Conservation (phyloP, 2,888 invertebrate species). For the Seira sanloemensis region DNA sequence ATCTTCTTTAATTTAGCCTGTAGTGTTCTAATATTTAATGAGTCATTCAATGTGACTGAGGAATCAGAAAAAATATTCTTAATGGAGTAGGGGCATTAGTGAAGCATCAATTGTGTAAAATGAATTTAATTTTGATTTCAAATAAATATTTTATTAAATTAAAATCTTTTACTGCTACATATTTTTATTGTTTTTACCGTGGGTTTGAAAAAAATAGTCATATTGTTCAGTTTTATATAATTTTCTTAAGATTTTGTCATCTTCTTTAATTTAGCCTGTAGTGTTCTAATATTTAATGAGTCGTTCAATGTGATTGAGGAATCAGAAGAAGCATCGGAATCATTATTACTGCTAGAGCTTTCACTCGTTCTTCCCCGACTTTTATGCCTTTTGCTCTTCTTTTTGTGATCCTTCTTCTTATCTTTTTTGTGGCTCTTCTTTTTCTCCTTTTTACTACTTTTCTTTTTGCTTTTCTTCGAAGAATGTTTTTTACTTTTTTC, state of each 20-base stretch:
- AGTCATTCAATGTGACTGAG: slow-evolving; percentile 64
- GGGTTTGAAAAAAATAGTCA: too few relatives aligned
- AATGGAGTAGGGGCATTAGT: too few relatives aligned
- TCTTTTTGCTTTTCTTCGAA: slow-evolving; percentile 53
- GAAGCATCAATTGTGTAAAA: not conserved
- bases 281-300: slow-evolving; percentile 66
- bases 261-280: slow-evolving; percentile 68
- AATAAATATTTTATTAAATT: too few relatives aligned
- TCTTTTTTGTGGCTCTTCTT: slow-evolving; percentile 54
- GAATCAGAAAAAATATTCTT: slow-evolving; percentile 70
- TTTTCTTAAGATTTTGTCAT: slow-evolving; percentile 65
- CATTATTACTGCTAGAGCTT: slow-evolving; percentile 42
- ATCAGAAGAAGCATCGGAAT: slow-evolving; percentile 45
- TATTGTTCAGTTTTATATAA: too few relatives aligned
- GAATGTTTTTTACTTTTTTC: slow-evolving; percentile 52
- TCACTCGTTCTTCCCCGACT: slow-evolving; percentile 45
- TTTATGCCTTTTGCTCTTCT: slow-evolving; percentile 51
- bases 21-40: slow-evolving; percentile 65
- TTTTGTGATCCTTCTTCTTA: slow-evolving; percentile 48
- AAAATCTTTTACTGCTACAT: too few relatives aligned
- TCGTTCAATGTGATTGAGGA: slow-evolving; percentile 65
- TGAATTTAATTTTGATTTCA: too few relatives aligned
- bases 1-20: slow-evolving; percentile 69
- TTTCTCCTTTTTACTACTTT: slow-evolving; percentile 60
- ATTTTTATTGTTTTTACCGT: too few relatives aligned